A percentile compares a stretch with the other conserved stretches of the same genome.
phyloP scores from a whole-genome alignment of 2,888 invertebrate species.

The Thereva nobilitata region DNA sequence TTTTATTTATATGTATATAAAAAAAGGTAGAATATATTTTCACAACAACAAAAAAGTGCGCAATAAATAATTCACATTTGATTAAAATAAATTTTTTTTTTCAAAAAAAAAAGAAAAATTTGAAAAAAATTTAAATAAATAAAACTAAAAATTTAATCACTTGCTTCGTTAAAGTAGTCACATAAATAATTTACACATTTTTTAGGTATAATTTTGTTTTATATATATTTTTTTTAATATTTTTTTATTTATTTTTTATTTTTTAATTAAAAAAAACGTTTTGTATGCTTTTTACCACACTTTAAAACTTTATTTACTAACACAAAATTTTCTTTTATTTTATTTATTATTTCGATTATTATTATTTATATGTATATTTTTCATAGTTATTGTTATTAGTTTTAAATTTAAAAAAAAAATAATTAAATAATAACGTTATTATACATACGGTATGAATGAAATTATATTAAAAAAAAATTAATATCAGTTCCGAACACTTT shows the following conservation, averaged over 20 bases:
- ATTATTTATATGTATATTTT: too few species aligned
- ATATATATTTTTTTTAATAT: too few species aligned
- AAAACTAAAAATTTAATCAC: background rate
- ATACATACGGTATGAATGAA: slow-evolving; percentile 39
- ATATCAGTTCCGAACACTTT: slow-evolving; percentile 8
- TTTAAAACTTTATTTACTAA: too few species aligned
- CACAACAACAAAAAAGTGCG: slow-evolving; percentile 56
- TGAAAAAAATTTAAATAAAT: background rate
- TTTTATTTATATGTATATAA: slow-evolving; percentile 22
- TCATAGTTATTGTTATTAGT: slow-evolving; percentile 4
- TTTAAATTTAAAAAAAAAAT: slow-evolving; percentile 13
- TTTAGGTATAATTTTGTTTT: too few species aligned
- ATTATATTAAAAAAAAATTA: slow-evolving; percentile 23
- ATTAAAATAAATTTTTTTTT: background rate
- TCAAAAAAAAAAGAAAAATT: slow-evolving; percentile 15
- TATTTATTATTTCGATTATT: too few species aligned
- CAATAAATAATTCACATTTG: slow-evolving; percentile 24
- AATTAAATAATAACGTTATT: background rate
- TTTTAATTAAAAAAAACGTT: too few species aligned
- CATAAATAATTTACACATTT: too few species aligned
- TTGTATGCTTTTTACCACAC: too few species aligned
- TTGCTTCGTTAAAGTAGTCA: too few species aligned
- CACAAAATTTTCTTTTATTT: too few species aligned
- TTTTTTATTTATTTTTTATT: too few species aligned
- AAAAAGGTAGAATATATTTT: slow-evolving; percentile 38